Conservation (phyloP, 2,888 invertebrate species). For the Camponotus fellah region DNA sequence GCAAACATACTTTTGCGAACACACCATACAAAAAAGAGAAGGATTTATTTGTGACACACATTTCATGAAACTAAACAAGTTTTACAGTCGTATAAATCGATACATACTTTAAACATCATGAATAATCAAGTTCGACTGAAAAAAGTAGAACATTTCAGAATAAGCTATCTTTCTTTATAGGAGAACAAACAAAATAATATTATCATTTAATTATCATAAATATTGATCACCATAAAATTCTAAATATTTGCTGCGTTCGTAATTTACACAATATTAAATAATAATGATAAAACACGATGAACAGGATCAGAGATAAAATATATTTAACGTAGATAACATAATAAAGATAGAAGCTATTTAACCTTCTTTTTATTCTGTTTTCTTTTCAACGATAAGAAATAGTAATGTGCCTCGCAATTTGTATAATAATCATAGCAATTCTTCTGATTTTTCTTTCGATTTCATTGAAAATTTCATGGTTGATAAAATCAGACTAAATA, state of each 20-base stretch:
- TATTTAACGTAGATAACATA: no score
- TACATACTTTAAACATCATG: neutral
- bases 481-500: slow-evolving; percentile 14
- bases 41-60: neutral
- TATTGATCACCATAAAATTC: neutral
- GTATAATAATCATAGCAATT: neutral
- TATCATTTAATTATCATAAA: neutral
- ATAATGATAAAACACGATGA: neutral
- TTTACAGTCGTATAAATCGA: neutral
- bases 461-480: slow-evolving; percentile 11
- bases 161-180: neutral
- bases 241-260: neutral
- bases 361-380: neutral
- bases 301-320: neutral
- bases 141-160: neutral
- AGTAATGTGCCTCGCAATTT: neutral
- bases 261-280: neutral
- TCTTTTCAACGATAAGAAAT: neutral
- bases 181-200: neutral
- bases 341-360: neutral
- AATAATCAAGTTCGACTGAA: slow-evolving; percentile 7
- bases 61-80: neutral
- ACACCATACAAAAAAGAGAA: neutral
- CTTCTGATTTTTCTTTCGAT: neutral
- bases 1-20: neutral